Conservation (phyloP, 2,888 invertebrate genomes). For the Campoplex capitator region DNA sequence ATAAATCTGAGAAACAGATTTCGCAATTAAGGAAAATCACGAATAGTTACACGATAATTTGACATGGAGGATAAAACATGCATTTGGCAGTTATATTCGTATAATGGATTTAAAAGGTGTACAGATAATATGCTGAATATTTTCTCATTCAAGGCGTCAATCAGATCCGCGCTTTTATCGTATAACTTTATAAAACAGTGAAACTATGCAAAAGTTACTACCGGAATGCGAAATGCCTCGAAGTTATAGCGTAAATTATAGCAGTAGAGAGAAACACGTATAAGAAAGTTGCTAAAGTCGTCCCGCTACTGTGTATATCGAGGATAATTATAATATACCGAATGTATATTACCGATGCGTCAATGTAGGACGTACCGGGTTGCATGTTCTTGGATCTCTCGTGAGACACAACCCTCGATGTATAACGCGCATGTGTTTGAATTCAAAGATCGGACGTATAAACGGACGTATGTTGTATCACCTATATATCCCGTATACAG, state of each 20-base stretch:
- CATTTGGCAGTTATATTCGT: not conserved
- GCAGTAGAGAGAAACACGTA: constrained; percentile 19
- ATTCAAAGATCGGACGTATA: constrained; percentile 12
- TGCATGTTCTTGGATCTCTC: constrained; percentile 48
- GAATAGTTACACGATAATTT: constrained; percentile 9
- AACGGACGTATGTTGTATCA: constrained; percentile 40
- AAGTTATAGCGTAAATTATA: constrained; percentile 55
- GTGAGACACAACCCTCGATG: constrained; percentile 43
- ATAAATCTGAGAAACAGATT: not conserved
- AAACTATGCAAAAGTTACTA: constrained; percentile 50
- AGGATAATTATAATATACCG: constrained; percentile 62
- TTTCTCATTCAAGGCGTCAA: constrained; percentile 14
- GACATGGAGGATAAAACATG: not conserved
- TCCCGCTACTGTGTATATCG: constrained; percentile 60
- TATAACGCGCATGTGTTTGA: not conserved
- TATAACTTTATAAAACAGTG: constrained; percentile 15
- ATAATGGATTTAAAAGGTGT: not conserved
- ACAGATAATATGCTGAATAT: constrained; percentile 2
- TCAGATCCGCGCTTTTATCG: constrained; percentile 10
- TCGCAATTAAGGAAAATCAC: not conserved
- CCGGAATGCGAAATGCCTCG: constrained; percentile 42
- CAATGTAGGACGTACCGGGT: constrained; percentile 10
- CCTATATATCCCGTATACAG: constrained; percentile 32
- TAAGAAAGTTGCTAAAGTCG: constrained; percentile 44
- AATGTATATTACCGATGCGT: constrained; percentile 37